Evolutionary conservation across 2,888 invertebrate species (phyloP).

Genomic region (Lasioglossum marginatum): DNA sequence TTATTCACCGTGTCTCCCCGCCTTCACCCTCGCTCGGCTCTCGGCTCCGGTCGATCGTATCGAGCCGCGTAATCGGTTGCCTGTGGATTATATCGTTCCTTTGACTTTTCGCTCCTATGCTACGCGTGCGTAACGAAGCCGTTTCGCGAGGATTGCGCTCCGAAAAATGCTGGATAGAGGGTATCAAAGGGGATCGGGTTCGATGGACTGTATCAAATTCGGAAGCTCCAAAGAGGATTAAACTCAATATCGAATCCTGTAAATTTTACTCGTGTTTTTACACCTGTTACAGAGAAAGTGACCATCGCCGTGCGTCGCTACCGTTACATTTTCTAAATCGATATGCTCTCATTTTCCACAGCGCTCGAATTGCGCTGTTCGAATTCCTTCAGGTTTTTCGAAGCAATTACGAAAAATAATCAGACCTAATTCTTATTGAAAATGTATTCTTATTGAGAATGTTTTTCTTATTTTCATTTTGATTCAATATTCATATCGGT

Average conservation of each 20-base stretch:
- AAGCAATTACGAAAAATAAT: not conserved
- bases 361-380: not conserved
- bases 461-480: not conserved
- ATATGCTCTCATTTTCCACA: not conserved
- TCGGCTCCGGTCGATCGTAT: slow-evolving; percentile 32
- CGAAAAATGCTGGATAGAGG: not conserved
- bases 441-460: not conserved
- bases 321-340: not conserved
- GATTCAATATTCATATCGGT: not conserved
- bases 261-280: not conserved
- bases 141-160: not conserved
- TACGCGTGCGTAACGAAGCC: slow-evolving; percentile 2
- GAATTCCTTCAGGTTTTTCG: not conserved
- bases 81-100: slow-evolving; percentile 43
- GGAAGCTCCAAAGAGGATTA: not conserved
- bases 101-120: slow-evolving; percentile 11
- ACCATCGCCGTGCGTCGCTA: not conserved
- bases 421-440: not conserved
- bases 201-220: not conserved
- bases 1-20: slow-evolving; percentile 49
- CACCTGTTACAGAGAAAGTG: not conserved
- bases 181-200: not conserved
- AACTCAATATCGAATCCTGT: not conserved
- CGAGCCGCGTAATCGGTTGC: slow-evolving; percentile 36
- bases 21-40: slow-evolving; percentile 19